Percentiles rank a stretch among this genome's conserved stretches.
Conservation (phyloP, 2,888 invertebrate genomes). For the Aricia artaxerxes region DNA sequence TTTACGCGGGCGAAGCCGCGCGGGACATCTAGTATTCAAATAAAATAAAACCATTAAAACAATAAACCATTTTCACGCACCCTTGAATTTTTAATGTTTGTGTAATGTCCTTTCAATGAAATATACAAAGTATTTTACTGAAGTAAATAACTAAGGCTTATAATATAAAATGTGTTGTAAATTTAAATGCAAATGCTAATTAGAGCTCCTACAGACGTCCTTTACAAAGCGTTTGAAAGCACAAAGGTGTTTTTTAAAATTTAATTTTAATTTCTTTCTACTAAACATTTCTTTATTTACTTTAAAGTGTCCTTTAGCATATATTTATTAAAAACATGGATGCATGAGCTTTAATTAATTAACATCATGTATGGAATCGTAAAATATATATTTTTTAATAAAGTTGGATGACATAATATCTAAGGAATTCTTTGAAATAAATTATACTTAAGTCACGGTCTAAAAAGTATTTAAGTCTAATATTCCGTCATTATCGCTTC, state of each 20-base stretch:
- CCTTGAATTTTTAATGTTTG: not conserved
- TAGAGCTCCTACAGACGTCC: constrained; percentile 34
- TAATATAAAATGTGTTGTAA: constrained; percentile 34
- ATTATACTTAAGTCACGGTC: too few relatives aligned
- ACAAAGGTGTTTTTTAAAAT: constrained; percentile 34
- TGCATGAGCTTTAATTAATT: not conserved
- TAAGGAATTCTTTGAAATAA: not conserved
- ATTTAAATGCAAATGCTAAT: constrained; percentile 43
- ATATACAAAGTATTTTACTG: not conserved
- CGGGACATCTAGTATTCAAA: not conserved
- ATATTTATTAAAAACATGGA: not conserved
- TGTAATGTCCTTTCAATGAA: not conserved
- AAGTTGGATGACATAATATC: not conserved
- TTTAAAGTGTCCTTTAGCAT: constrained; percentile 3
- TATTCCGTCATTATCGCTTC: not conserved
- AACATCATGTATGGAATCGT: not conserved
- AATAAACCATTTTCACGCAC: not conserved
- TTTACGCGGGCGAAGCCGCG: too few relatives aligned
- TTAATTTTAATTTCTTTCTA: constrained; percentile 24
- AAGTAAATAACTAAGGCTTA: constrained; percentile 1
- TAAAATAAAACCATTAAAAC: not conserved
- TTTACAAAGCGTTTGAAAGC: constrained; percentile 29
- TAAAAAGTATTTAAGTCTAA: not conserved
- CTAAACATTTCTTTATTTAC: constrained; percentile 24
- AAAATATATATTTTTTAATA: too few relatives aligned